Evolutionary conservation across 2,797 vertebrate species (phyloP).

Genomic region (Notolepis coatsorum): DNA sequence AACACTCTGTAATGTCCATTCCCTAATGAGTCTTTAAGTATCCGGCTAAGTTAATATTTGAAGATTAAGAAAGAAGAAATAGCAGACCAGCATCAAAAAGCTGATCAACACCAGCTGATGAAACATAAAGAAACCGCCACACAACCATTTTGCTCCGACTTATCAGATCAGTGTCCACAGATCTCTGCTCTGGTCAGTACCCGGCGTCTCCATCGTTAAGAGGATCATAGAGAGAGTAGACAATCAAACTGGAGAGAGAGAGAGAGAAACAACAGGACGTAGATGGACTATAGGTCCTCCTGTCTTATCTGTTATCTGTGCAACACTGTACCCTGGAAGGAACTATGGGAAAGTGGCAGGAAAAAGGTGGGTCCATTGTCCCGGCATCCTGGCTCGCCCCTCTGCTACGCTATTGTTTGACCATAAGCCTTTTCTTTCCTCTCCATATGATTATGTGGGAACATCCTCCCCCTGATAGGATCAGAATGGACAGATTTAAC

Average conservation of each 20-base stretch:
- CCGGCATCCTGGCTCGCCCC: slow-evolving; percentile 90
- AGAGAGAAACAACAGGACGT: slow-evolving; percentile 71
- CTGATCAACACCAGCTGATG: slow-evolving; percentile 74
- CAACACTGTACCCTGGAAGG: slow-evolving; percentile 89
- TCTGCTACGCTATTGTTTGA: slow-evolving; percentile 83
- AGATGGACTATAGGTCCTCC: slow-evolving; percentile 59
- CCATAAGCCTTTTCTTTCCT: slow-evolving; percentile 31
- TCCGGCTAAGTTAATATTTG: background rate
- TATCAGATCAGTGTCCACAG: slow-evolving; percentile 36
- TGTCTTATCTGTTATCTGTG: slow-evolving; percentile 86
- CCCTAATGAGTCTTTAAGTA: background rate
- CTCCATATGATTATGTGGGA: slow-evolving; percentile 44
- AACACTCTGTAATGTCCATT: too few relatives aligned
- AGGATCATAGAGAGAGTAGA: background rate
- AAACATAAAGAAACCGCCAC: slow-evolving; percentile 61
- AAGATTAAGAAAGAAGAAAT: background rate
- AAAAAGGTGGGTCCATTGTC: slow-evolving; percentile 98
- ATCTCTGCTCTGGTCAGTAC: slow-evolving; percentile 21
- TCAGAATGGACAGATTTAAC: too few relatives aligned
- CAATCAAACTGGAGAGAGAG: background rate
- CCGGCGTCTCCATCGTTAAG: background rate
- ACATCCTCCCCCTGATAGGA: slow-evolving; percentile 72
- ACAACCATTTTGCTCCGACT: slow-evolving; percentile 35
- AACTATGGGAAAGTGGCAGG: slow-evolving; percentile 94
- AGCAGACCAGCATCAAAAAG: slow-evolving; percentile 40